Evolutionary conservation across 2,113 vertebrate genomes (phyloP).

Genomic region (Ornithorhynchus anatinus): DNA sequence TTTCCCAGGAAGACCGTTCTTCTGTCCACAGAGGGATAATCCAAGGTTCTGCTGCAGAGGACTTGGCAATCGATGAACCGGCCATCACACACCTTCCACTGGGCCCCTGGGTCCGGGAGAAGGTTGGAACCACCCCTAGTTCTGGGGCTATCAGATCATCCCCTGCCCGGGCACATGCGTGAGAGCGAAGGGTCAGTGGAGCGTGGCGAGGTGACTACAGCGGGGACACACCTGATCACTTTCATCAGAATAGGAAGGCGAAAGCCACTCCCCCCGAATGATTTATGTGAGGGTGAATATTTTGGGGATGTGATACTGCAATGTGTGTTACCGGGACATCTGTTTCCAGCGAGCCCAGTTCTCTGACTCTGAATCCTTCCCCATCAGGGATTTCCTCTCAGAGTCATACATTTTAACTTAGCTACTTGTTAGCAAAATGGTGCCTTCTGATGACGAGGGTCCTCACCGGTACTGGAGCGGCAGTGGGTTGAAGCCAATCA

Average conservation of each 20-base stretch:
- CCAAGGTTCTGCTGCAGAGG: no score
- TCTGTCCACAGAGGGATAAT: no score
- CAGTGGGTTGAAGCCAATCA: background rate
- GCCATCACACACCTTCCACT: no score
- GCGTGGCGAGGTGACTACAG: conserved; percentile 48
- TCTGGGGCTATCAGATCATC: conserved; percentile 36
- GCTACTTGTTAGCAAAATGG: conserved; percentile 18
- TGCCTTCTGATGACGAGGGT: conserved; percentile 7
- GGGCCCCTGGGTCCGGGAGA: no score
- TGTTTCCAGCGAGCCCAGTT: conserved; percentile 55
- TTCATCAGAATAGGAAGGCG: conserved; percentile 65
- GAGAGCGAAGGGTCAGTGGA: conserved; percentile 47
- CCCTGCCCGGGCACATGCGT: conserved; percentile 49
- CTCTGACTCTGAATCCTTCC: conserved; percentile 12
- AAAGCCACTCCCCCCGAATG: conserved; percentile 53
- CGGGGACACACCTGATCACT: conserved; percentile 47
- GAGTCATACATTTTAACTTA: conserved; percentile 12
- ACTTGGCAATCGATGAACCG: no score
- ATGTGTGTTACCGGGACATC: conserved; percentile 49
- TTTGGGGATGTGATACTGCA: conserved; percentile 64
- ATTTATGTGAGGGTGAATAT: conserved; percentile 57
- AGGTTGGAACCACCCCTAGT: background rate
- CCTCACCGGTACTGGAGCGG: background rate
- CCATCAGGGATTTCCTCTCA: conserved; percentile 1
- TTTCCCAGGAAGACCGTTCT: no score